Conservation (phyloP, 2,113 vertebrate genomes). For the Mionectes macconnelli region DNA sequence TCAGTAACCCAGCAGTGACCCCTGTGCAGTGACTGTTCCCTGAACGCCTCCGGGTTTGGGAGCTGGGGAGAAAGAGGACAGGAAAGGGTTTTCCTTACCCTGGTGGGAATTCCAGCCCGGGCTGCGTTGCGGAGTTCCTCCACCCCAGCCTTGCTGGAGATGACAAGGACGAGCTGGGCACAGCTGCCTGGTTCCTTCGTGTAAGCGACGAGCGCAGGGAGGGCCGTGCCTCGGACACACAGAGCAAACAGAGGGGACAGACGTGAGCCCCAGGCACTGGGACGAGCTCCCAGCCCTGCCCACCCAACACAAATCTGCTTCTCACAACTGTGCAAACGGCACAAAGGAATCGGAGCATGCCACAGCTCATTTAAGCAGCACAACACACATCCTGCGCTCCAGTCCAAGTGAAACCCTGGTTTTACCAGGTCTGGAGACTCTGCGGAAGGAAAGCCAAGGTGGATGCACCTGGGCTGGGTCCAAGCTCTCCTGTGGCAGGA, state of each 20-base stretch:
- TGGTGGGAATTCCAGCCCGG: slow-evolving; percentile 78
- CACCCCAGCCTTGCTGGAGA: slow-evolving; percentile 83
- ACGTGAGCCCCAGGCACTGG: background rate
- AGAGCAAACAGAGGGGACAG: background rate
- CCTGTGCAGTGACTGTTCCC: background rate
- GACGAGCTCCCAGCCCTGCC: background rate
- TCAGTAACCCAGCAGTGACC: background rate
- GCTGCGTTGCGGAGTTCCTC: slow-evolving; percentile 83
- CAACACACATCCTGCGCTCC: background rate
- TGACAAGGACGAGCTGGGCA: slow-evolving; percentile 81
- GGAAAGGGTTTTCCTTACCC: slow-evolving; percentile 60
- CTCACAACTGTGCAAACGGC: background rate
- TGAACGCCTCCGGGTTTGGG: background rate
- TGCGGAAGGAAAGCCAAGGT: background rate
- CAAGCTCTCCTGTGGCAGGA: background rate
- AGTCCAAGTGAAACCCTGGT: background rate
- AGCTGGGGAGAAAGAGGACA: background rate
- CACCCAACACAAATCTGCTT: background rate
- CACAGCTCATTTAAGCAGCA: background rate
- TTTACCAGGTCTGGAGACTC: background rate
- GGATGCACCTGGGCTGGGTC: background rate
- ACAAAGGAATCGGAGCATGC: background rate
- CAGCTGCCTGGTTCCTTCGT: slow-evolving; percentile 76
- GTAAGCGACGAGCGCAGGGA: slow-evolving; percentile 80
- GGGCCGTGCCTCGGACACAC: slow-evolving; percentile 77